Base-by-base conservation (phyloP, 2,888 invertebrate genomes). In the Andrena minutula region DNA sequence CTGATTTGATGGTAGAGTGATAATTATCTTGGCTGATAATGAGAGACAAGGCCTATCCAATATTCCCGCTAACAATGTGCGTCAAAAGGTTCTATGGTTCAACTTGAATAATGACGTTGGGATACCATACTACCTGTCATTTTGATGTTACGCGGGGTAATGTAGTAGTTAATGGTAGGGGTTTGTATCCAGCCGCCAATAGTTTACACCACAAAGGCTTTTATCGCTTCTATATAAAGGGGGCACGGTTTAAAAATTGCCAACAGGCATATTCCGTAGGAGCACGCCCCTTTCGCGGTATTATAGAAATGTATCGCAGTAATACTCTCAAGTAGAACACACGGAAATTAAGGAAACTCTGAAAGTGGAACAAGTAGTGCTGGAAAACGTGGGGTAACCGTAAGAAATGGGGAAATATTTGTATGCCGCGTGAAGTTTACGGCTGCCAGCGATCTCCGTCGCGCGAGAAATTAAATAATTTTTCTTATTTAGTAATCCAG, bases 1-100 rank as follows among this genome's bases (percentile, higher is more conserved):
- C 51, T 66, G 66, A 71, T 80, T 60, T 61, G 74, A 60, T 76
- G 78, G 74, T 68, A 41, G 58, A 60, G 51, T 61, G 78, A 86
- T 83, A 86, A 86, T 86, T 86, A 81, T 86, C 75, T 74, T 58
- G 64, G 30, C 58, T 71, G 74, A 81, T 86, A 86, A 86, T 74
- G 69, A 76, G 68, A 73, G 58, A 63, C 75, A 72, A 74, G 32
- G 28, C 49, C 56, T 78, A 68, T 30, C 26, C 58, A 47, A 68
- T 58, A 65, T 84, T 72, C 63, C 35, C 26, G 61, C 65, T 74
- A 81, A 86, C 75, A 86, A 77, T 80, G 83, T 66, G 70, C 72
- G 66, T 72, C 71, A 68, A 81, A 81, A 81, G 76, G 64, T 72
- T 73, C 72, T 41, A 65, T 75, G 65, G 74, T 68, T 63, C 66